Conservation (phyloP, 2,888 invertebrate genomes). For the Stenoptilia bipunctidactyla region DNA sequence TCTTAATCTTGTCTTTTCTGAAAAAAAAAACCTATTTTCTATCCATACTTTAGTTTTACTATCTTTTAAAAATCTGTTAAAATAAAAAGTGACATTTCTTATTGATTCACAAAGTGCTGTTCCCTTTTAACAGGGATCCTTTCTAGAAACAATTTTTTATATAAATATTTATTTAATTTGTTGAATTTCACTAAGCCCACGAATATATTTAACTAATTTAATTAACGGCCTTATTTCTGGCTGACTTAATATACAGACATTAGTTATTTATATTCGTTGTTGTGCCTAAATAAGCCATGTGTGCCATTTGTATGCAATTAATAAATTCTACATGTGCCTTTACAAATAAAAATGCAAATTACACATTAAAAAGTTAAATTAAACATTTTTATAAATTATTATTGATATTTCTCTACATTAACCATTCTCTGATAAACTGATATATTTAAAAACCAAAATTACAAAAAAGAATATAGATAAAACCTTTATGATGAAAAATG, state of each 20-base stretch:
- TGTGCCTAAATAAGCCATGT: constrained; percentile 9
- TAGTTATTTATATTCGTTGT: too few species aligned
- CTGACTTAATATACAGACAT: too few species aligned
- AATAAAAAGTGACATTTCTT: constrained; percentile 5
- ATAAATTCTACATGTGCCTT: constrained; percentile 18
- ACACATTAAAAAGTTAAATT: too few species aligned
- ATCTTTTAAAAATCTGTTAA: constrained; percentile 1
- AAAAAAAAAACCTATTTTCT: neutral
- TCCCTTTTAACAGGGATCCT: constrained; percentile 27
- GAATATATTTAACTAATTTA: neutral
- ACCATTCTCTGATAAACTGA: too few species aligned
- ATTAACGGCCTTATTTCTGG: too few species aligned
- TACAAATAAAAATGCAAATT: neutral
- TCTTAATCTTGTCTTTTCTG: neutral
- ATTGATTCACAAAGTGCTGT: constrained; percentile 42
- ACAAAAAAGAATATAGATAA: too few species aligned
- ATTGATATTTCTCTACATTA: too few species aligned
- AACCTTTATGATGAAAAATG: too few species aligned
- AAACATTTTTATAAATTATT: too few species aligned
- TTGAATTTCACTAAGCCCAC: neutral
- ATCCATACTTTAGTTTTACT: constrained; percentile 3
- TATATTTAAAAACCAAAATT: too few species aligned
- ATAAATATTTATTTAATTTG: neutral
- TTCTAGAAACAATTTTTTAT: constrained; percentile 30
- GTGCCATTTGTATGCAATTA: constrained; percentile 16